Conservation (phyloP, 2,797 vertebrate species). For the Sebastes iracundus region DNA sequence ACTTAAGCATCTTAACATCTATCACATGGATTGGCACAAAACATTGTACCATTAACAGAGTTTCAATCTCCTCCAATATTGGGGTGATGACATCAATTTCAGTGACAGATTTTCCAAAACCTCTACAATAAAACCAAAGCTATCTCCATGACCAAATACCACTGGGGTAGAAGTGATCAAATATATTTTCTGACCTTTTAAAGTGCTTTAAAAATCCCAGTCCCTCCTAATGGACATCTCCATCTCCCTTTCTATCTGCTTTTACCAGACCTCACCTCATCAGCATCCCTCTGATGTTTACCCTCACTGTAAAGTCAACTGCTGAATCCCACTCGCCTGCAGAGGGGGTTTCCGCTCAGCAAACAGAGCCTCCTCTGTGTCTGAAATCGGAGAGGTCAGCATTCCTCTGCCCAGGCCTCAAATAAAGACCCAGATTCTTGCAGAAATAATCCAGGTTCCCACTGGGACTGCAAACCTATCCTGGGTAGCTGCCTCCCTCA, state of each 20-base stretch:
- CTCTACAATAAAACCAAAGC: not conserved
- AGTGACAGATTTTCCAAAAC: not conserved
- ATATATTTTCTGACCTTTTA: not conserved
- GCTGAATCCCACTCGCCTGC: conserved; percentile 1
- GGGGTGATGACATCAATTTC: not conserved
- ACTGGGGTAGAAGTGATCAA: not conserved
- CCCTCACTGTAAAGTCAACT: conserved; percentile 3
- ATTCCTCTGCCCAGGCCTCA: conserved; percentile 63
- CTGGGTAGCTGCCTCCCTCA: conserved; percentile 34
- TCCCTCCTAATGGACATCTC: not conserved
- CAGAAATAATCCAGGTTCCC: conserved; percentile 66
- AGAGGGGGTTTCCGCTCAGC: conserved; percentile 43
- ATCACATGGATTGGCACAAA: not conserved
- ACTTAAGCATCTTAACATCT: not conserved
- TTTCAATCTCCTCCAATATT: not conserved
- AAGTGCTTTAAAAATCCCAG: not conserved
- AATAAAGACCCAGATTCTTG: conserved; percentile 56
- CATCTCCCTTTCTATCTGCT: not conserved
- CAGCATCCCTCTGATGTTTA: conserved; percentile 20
- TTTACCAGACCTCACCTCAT: conserved; percentile 2
- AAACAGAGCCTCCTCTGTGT: conserved; percentile 64
- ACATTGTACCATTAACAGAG: not conserved
- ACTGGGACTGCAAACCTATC: conserved; percentile 59
- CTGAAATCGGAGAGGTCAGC: conserved; percentile 61
- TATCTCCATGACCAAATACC: not conserved